Evolutionary conservation across 2,888 invertebrate genomes (phyloP).

Genomic region (Cactoblastis cactorum): DNA sequence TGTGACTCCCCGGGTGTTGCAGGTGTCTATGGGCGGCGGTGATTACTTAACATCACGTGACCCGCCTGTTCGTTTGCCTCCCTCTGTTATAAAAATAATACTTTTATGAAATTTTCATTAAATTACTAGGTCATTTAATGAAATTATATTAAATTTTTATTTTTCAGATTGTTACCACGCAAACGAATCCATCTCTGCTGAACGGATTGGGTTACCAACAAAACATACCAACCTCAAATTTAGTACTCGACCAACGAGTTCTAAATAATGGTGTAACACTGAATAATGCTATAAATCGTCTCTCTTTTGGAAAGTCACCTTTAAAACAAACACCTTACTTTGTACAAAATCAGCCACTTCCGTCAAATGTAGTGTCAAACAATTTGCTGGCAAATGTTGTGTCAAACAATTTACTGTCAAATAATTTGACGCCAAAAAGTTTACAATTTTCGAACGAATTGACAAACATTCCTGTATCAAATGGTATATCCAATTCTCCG

Average conservation of each 20-base stretch:
- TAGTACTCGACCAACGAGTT: neutral
- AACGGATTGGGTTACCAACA: constrained; percentile 11
- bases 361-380: neutral
- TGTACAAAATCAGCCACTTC: neutral
- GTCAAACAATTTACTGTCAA: neutral
- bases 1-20: too few species aligned
- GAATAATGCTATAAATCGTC: neutral
- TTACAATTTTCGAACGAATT: neutral
- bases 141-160: constrained; percentile 9
- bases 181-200: constrained; percentile 18
- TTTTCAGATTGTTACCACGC: constrained; percentile 33
- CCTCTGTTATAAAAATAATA: too few species aligned
- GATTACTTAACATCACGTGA: too few species aligned
- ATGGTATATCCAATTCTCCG: neutral
- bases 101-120: too few species aligned
- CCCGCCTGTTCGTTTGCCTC: too few species aligned
- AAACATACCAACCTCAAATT: neutral
- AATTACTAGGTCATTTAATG: too few species aligned
- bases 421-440: neutral
- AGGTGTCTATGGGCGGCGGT: too few species aligned
- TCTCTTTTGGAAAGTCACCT: neutral
- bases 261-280: neutral
- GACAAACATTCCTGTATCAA: neutral
- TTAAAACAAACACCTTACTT: neutral
- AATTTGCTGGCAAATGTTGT: neutral